Percentiles rank a stretch among this genome's conserved stretches.
Evolutionary conservation across 1,140 invertebrate genomes (phyloP).

Genomic region (Liolophura sinensis): DNA sequence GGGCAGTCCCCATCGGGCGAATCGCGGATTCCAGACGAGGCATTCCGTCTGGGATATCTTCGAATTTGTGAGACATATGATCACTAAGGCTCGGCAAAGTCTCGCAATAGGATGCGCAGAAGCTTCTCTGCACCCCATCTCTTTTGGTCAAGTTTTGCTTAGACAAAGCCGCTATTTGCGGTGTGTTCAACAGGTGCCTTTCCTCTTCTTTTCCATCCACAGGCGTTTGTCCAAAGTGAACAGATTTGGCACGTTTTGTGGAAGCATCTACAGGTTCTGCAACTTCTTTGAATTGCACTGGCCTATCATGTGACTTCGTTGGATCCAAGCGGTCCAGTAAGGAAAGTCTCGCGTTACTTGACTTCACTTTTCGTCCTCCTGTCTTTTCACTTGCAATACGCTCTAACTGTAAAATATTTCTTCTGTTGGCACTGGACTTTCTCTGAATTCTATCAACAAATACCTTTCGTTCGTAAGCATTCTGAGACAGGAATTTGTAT

Average conservation of each 20-base stretch:
- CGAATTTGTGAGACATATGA: conserved; percentile 1
- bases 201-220: neutral
- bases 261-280: neutral
- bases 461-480: conserved; percentile 29
- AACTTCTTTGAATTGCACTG: neutral
- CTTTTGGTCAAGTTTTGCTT: neutral
- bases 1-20: no score
- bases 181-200: neutral
- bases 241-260: neutral
- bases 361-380: neutral
- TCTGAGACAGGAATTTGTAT: conserved; percentile 36
- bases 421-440: conserved; percentile 13
- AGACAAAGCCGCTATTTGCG: neutral
- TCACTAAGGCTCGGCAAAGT: neutral
- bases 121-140: neutral
- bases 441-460: conserved; percentile 27
- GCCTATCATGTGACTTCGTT: neutral
- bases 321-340: conserved; percentile 9
- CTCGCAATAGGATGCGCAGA: neutral
- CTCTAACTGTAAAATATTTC: neutral
- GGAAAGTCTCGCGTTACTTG: conserved; percentile 1
- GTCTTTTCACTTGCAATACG: neutral
- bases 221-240: neutral
- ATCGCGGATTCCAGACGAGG: neutral
- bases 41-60: neutral